Evolutionary conservation across 2,797 vertebrate species (phyloP).

Genomic region (Trachops cirrhosus): DNA sequence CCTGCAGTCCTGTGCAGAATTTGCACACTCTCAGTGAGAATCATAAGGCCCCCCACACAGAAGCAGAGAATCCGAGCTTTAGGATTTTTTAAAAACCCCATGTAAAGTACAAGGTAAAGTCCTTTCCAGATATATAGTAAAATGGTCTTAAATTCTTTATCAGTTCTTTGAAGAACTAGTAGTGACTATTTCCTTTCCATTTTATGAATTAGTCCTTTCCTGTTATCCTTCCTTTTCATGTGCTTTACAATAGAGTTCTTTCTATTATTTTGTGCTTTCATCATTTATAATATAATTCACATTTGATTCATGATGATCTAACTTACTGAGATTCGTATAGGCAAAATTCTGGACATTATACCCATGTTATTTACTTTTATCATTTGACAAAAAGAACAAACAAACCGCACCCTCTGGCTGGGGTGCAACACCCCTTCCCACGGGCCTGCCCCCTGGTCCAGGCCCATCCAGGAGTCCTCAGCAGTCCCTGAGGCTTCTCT

Average conservation of each 20-base stretch:
- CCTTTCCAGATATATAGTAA: neutral
- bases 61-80: neutral
- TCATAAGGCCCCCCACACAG: neutral
- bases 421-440: rapidly evolving
- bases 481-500: neutral
- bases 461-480: neutral
- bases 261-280: neutral
- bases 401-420: rapidly evolving
- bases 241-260: neutral
- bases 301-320: neutral
- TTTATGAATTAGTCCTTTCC: slow-evolving; percentile 20
- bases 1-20: neutral
- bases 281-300: slow-evolving; percentile 1
- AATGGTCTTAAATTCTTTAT: neutral
- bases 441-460: neutral
- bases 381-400: neutral
- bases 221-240: neutral
- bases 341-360: neutral
- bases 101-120: neutral
- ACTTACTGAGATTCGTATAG: neutral
- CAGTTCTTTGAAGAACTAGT: slow-evolving; percentile 7
- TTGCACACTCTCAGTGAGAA: neutral
- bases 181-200: neutral
- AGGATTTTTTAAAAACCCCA: neutral
- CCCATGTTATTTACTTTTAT: neutral